phyloP scores from a whole-genome alignment of 2,797 vertebrate species.

The Catharus ustulatus region DNA sequence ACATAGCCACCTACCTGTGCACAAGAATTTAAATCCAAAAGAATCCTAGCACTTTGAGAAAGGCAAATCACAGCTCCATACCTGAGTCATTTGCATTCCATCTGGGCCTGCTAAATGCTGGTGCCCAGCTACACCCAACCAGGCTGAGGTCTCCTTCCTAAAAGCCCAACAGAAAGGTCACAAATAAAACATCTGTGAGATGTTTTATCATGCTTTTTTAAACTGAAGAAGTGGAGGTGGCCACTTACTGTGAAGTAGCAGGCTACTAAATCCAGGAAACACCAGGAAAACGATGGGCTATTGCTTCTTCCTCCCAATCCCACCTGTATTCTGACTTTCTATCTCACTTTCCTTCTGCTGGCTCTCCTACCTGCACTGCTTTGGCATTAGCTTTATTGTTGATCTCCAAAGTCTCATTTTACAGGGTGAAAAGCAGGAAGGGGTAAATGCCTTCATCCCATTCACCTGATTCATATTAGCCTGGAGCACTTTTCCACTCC shows the following conservation, averaged over 20 bases:
- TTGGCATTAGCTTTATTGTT: not conserved
- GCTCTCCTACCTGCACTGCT: not conserved
- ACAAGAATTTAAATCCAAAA: not conserved
- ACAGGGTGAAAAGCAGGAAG: not conserved
- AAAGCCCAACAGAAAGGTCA: not conserved
- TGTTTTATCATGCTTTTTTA: not conserved
- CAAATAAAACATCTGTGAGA: not conserved
- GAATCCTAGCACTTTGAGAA: not conserved
- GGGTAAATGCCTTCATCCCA: not conserved
- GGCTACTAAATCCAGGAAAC: not conserved
- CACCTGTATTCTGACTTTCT: not conserved
- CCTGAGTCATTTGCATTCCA: not conserved
- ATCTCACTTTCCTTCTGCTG: not conserved
- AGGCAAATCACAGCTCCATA: accelerated
- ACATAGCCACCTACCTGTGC: not conserved
- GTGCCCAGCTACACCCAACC: not conserved
- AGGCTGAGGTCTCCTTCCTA: not conserved
- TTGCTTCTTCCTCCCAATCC: not conserved
- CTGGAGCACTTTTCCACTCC: not conserved
- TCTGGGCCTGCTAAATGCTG: not conserved
- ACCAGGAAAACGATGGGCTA: accelerated
- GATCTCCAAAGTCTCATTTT: not conserved
- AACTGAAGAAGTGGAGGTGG: not conserved
- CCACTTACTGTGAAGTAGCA: not conserved
- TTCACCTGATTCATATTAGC: not conserved